These are phyloP conservation scores for Tychaedon coryphoeus DNA, from an alignment of 2,113 vertebrate genomes.

Conservation along the genomic window DNA sequence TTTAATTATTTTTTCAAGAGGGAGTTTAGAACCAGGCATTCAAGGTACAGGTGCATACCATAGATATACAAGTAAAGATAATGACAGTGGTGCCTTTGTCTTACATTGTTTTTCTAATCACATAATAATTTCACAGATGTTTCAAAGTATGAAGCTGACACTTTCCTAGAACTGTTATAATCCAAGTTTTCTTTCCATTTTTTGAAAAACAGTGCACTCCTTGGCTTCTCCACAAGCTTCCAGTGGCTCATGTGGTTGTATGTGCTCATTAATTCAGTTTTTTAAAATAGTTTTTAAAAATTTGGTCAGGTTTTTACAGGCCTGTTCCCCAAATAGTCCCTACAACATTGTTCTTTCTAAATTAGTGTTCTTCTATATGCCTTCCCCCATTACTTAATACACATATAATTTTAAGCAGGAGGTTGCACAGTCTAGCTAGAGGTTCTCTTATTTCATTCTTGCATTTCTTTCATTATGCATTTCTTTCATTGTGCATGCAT, in stretches of 20 bases:
- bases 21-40: background rate
- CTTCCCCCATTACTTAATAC: background rate
- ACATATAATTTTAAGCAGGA: background rate
- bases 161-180: background rate
- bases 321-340: background rate
- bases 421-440: background rate
- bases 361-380: background rate
- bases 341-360: background rate
- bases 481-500: background rate
- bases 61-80: background rate
- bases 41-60: background rate
- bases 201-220: background rate
- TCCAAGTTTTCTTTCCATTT: background rate
- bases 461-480: background rate
- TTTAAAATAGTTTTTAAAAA: background rate
- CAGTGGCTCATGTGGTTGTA: background rate
- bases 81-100: background rate
- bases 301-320: background rate
- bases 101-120: background rate
- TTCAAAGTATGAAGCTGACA: background rate
- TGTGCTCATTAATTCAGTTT: background rate
- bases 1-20: background rate
- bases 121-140: background rate
- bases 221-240: background rate
- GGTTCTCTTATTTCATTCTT: background rate